Evolutionary conservation across 2,113 vertebrate genomes (phyloP), one percentile per base, ranked within the genome.

Genomic region (Ivindomyrus marchei): DNA sequence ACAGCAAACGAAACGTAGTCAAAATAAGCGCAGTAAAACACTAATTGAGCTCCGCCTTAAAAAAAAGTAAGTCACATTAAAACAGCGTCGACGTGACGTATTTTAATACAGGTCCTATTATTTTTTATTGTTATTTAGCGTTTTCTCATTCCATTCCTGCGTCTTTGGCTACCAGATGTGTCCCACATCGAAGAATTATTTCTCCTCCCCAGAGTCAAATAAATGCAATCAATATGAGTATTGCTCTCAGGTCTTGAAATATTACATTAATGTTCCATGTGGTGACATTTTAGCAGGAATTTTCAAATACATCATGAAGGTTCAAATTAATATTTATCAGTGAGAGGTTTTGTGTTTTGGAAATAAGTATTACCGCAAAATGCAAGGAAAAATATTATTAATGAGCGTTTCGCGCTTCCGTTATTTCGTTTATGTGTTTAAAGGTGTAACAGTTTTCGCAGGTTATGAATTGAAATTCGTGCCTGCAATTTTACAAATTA

Each of bases 271-370:
- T 99, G 98, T 98, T 99, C 98, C 98, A 99, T 98, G 98, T 99
- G 98, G 98, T 99, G 98, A 99, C 98, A 99, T 99, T 99, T 99
- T 99, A 99, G 98, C 98, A 97, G 97, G 98, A 98, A 98, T 98
- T 99, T 98, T 98, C 98, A 98, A 99, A 99, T 98, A 99, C 98
- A 98, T 99, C 99, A 99, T 98, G 98, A 99, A 98, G 98, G 98
- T 97, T 98, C 98, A 99, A 99, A 99, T 99, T 99, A 99, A 99
- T 99, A 99, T 99, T 99, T 99, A 99, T 99, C 98, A 99, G 97
- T 96, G 96, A 98, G 97, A 97, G 97, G 97, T 97, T 98, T 99
- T 98, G 98, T 98, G 98, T 98, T 99, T 98, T 99, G 97, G 97
- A 98, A 99, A 98, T 98, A 97, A 98, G 95, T 93, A 94, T 87